Evolutionary conservation across 2,888 invertebrate genomes (phyloP).

Genomic region (Callosobruchus maculatus): DNA sequence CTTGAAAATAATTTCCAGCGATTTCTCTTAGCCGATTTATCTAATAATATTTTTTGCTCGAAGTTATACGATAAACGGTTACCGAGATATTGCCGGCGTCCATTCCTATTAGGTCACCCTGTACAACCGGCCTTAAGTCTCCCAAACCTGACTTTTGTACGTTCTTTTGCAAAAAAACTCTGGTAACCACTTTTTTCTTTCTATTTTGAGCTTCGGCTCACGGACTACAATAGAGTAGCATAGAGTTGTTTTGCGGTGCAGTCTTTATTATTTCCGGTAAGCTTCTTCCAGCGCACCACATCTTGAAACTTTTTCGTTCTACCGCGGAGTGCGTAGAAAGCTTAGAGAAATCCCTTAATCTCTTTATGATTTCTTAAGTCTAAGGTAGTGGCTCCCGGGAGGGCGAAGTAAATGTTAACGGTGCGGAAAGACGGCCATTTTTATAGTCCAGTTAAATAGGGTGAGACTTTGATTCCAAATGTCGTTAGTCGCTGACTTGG

Average conservation of each 20-base stretch:
- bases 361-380: constrained; percentile 38
- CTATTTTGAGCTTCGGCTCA: background rate
- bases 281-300: constrained; percentile 28
- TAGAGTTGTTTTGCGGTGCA: background rate
- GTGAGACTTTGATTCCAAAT: too few relatives aligned
- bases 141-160: too few relatives aligned
- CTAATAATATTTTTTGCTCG: too few relatives aligned
- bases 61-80: too few relatives aligned
- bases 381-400: constrained; percentile 18
- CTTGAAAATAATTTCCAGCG: too few relatives aligned
- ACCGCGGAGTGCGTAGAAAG: constrained; percentile 23
- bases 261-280: constrained; percentile 37
- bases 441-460: background rate
- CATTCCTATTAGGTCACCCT: too few relatives aligned
- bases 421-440: background rate
- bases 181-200: too few relatives aligned
- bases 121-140: too few relatives aligned
- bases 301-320: constrained; percentile 22
- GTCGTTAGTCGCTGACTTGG: too few relatives aligned
- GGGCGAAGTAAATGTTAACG: background rate
- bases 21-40: too few relatives aligned
- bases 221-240: background rate
- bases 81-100: too few relatives aligned
- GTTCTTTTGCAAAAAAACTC: too few relatives aligned
- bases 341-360: constrained; percentile 34